phyloP scores from a whole-genome alignment of 2,888 invertebrate genomes.

The Odontomyia ornata region DNA sequence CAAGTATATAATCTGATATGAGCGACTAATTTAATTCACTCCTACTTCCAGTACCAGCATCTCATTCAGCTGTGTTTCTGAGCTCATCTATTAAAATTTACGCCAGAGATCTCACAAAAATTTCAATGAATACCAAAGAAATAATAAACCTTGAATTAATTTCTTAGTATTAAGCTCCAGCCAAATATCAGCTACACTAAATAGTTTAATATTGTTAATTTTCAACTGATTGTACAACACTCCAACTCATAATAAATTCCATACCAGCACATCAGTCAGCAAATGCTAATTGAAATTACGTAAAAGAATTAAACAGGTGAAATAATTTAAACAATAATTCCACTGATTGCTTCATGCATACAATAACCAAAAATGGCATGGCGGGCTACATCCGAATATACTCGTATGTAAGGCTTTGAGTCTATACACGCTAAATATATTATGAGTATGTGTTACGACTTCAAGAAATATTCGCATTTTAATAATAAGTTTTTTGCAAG shows the following conservation, averaged over 20 bases:
- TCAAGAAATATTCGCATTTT: background rate
- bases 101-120: too few relatives aligned
- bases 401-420: too few relatives aligned
- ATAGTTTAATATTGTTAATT: conserved; percentile 32
- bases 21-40: too few relatives aligned
- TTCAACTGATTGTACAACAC: conserved; percentile 19
- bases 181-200: conserved; percentile 18
- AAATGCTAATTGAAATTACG: conserved; percentile 38
- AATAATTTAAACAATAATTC: conserved; percentile 19
- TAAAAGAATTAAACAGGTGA: conserved; percentile 29
- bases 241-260: conserved; percentile 29
- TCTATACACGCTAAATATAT: background rate
- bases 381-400: too few relatives aligned
- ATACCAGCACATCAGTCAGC: conserved; percentile 24
- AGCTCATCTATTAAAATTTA: too few relatives aligned
- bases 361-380: conserved; percentile 28
- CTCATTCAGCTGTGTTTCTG: too few relatives aligned
- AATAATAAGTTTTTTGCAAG: background rate
- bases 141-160: conserved; percentile 37
- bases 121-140: too few relatives aligned
- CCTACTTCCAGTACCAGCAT: too few relatives aligned
- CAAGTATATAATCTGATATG: too few relatives aligned
- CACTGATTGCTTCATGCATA: conserved; percentile 17
- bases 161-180: conserved; percentile 9
- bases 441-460: background rate